Conservation (phyloP, 1,140 invertebrate species). For the Steinernema feltiae region DNA sequence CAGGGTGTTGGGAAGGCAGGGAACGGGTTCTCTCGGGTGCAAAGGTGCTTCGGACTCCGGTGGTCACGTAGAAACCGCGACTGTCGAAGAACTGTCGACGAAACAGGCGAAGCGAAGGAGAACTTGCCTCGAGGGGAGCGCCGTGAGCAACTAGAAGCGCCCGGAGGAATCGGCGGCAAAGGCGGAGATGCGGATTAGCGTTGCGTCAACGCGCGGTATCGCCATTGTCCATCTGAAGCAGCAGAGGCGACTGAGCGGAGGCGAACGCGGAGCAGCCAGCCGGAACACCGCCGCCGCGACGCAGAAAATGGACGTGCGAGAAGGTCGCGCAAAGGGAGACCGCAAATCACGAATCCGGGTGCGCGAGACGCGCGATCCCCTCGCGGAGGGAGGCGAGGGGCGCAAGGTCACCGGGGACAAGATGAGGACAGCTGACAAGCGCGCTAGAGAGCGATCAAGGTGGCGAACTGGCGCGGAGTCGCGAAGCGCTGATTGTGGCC, state of each 20-base stretch:
- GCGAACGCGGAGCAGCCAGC: not conserved
- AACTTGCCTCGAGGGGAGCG: not conserved
- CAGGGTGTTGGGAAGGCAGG: too few relatives aligned
- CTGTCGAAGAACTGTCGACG: not conserved
- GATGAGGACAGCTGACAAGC: not conserved
- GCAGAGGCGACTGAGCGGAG: too few relatives aligned
- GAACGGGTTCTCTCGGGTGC: not conserved
- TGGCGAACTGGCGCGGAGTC: too few relatives aligned
- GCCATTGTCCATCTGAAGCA: not conserved
- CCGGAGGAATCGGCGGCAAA: not conserved
- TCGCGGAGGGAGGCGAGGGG: not conserved
- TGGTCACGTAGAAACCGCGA: not conserved
- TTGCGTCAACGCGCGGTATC: too few relatives aligned
- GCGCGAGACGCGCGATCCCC: not conserved
- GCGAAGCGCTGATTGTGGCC: not conserved
- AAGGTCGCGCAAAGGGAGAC: not conserved
- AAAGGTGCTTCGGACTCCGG: not conserved
- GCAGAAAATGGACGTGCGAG: not conserved
- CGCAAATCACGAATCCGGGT: too few relatives aligned
- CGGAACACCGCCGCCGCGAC: not conserved
- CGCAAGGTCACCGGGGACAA: constrained; percentile 9
- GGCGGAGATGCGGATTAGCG: not conserved
- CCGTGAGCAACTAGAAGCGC: not conserved
- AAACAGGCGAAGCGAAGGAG: not conserved
- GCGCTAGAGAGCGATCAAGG: not conserved